Evolutionary conservation across 2,888 invertebrate genomes (phyloP), one percentile per base, ranked within the genome.

Genomic region (Blera fallax): DNA sequence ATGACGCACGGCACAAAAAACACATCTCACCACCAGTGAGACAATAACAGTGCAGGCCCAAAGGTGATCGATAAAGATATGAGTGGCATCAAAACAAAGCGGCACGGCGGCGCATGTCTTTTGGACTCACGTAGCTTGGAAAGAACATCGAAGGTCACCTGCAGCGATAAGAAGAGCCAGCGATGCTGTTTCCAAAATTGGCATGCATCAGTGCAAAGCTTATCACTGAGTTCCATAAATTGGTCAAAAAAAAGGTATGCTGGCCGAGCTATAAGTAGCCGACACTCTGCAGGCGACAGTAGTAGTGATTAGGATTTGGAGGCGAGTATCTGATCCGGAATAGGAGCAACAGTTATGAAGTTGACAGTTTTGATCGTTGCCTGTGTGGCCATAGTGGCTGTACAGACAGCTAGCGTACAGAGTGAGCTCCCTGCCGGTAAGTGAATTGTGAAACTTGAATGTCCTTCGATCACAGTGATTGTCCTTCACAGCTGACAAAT

Each of bases 351-450:
- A 54, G 72, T 48, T 48, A 90, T 90, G 91, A 91, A 91, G 87
- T 79, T 90, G 87, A 89, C 89, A 18, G 73, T 90, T 58, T 88
- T 88, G 64, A 87, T 91, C 60, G 76, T 90, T 78, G 90, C 90
- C 88, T 89, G 90, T 29, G 88, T 90, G 87, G 90, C 89, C 87
- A 78, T 90, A 56, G 90, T 89, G 88, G 88, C 90, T 56, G 91
- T 89, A 18, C 87, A 87, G 4, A 88, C 90, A 87, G 88, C 88
- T 84, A 77, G 72, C 65, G 65, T 88, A 56, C 88, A 88, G 48
- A 87, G 65, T 10, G 27, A 70, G 7, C 43, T 37, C 40, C 16
- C 48, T 3, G 18, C 7, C 62, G 65, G 85, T 85, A 40, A 77
- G 81, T 34, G 3, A 4, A 52, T 40, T 1, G 24, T 18, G 1